Conservation (phyloP, 2,888 invertebrate genomes). For the Rhabditoides inermis region DNA sequence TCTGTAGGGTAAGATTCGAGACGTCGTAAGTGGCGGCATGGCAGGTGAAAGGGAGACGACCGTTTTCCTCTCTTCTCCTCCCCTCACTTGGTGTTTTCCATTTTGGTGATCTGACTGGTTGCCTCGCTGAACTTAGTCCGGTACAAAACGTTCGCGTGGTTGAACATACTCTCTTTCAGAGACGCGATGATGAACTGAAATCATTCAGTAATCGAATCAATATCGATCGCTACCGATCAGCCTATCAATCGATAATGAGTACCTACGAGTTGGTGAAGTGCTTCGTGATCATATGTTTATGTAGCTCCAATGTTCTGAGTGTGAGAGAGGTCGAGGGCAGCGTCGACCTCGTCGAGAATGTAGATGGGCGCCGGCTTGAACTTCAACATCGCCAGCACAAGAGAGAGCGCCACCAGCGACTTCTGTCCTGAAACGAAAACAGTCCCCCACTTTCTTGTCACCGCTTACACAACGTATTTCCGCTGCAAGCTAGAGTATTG, state of each 20-base stretch:
- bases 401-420: conserved; percentile 82
- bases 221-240: no score
- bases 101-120: conserved; percentile 70
- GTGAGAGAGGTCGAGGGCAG: conserved; percentile 90
- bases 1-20: no score
- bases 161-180: conserved; percentile 97
- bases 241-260: no score
- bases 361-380: conserved; percentile 97
- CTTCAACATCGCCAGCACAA: conserved; percentile 87
- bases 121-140: conserved; percentile 89
- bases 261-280: conserved; percentile 80
- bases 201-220: no score
- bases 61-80: no score
- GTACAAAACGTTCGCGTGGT: conserved; percentile 93
- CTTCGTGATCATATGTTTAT: conserved; percentile 78
- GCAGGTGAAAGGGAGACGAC: no score
- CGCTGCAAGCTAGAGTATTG: no score
- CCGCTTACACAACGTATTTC: no score
- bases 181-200: conserved; percentile 88
- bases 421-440: conserved; percentile 50
- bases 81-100: no score
- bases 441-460: no score
- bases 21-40: no score
- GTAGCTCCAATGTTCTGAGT: conserved; percentile 97
- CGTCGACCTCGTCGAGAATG: conserved; percentile 93